A percentile compares a stretch with the other conserved stretches of the same genome.
Evolutionary conservation across 2,888 invertebrate genomes (phyloP).

Genomic region (Dasypogon diadema): DNA sequence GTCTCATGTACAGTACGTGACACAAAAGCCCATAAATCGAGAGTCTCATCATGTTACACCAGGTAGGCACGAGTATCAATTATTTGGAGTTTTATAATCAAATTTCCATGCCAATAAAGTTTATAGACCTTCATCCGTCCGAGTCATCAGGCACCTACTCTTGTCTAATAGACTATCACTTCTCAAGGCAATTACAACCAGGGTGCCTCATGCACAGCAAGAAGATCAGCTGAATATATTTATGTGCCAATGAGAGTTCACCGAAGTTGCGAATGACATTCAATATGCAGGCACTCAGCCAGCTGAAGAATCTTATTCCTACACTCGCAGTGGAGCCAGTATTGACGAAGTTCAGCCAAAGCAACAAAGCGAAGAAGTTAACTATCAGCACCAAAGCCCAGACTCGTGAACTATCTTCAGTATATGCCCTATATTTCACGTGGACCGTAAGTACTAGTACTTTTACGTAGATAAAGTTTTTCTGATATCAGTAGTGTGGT

Average conservation of each 20-base stretch:
- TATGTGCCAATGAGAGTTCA: slow-evolving; percentile 54
- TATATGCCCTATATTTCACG: slow-evolving; percentile 53
- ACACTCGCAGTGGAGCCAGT: neutral
- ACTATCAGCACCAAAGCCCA: slow-evolving; percentile 24
- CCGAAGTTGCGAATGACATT: neutral
- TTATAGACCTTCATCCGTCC: slow-evolving; percentile 2
- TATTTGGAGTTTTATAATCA: too few relatives aligned
- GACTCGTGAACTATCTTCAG: slow-evolving; percentile 32
- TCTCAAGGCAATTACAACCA: slow-evolving; percentile 8
- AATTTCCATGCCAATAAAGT: too few relatives aligned
- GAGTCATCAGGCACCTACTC: slow-evolving; percentile 24
- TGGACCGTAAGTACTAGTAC: slow-evolving; percentile 57
- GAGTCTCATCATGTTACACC: neutral
- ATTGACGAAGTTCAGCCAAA: neutral
- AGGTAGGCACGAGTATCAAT: neutral
- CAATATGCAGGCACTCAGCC: neutral
- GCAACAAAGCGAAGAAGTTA: slow-evolving; percentile 18
- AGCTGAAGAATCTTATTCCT: neutral
- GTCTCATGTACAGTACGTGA: slow-evolving; percentile 43
- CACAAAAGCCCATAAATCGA: neutral
- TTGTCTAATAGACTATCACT: slow-evolving; percentile 2
- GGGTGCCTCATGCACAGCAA: slow-evolving; percentile 16
- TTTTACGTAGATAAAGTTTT: too few relatives aligned
- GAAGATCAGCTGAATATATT: slow-evolving; percentile 56
- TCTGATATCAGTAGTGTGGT: too few relatives aligned